Conservation (phyloP, 2,888 invertebrate species). For the Gastrophysa polygoni region DNA sequence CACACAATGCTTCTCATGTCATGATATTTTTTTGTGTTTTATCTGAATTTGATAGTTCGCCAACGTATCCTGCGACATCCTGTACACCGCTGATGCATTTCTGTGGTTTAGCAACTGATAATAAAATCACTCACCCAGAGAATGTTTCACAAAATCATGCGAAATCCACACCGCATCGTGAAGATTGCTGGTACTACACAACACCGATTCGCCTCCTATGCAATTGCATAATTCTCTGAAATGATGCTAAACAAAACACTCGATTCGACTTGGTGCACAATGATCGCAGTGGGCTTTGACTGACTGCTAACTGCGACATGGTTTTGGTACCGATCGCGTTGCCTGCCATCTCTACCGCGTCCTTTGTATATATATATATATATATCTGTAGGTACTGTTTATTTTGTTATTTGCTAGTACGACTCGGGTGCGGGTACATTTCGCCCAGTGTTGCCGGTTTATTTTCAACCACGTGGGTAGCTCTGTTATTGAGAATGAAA, state of each 20-base stretch:
- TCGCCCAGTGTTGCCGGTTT: conserved; percentile 3
- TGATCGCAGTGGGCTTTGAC: not conserved
- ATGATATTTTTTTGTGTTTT: too few species aligned
- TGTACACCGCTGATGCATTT: too few species aligned
- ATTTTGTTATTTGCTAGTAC: not conserved
- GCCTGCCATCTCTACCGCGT: conserved; percentile 11
- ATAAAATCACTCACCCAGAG: not conserved
- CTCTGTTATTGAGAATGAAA: too few species aligned
- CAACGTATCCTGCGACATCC: too few species aligned
- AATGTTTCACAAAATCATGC: not conserved
- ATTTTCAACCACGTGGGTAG: too few species aligned
- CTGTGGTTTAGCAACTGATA: not conserved
- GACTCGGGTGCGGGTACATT: conserved; percentile 4
- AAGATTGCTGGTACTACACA: too few species aligned
- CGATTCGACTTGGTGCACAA: not conserved
- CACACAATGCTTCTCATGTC: too few species aligned
- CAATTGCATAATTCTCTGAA: not conserved
- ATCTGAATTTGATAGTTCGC: too few species aligned
- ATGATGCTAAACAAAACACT: not conserved
- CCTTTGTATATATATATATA: too few species aligned
- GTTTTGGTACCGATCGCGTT: not conserved
- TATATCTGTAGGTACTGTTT: not conserved
- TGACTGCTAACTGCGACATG: not conserved
- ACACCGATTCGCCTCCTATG: not conserved
- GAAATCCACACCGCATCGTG: not conserved